Evolutionary conservation across 2,888 invertebrate genomes (phyloP), one percentile per base, ranked within the genome.

Genomic region (Cylindroiulus punctatus): DNA sequence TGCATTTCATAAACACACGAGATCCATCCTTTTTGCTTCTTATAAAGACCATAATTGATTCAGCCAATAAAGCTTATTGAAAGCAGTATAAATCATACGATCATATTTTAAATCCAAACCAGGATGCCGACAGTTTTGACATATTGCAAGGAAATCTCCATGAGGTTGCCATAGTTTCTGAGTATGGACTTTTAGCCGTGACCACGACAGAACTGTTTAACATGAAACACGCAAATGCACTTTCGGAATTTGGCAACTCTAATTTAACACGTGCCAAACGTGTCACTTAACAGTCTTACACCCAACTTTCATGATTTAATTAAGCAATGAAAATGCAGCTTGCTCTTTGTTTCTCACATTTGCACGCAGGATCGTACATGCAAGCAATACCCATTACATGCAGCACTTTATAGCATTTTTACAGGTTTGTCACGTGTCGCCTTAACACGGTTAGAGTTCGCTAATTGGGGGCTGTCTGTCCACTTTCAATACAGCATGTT

Each of bases 231-330:
- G 76, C 26, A 30, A 76, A 76, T 76, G 76, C 30, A 76, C 76
- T 76, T 76, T 76, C 76, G 76, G 14, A 5, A 26, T 17, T 3
- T 30, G 76, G 30, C 76, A 14, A 30, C 30, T 76, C 0, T 30
- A 76, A 76, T 30, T 76, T 76, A 76, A 76, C 76, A 76, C 65
- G 22, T 65, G 10, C 22, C 65, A 26, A 22, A 26, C 65, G 19
- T 76, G 76, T 76, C 76, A 76, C 76, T 76, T 76, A 76, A 12
- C 65, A 76, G 30, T 22, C 76, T 76, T 76, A 30, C 76, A 76
- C 26, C 1, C 76, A 30, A 76, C 26, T 76, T 30, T 76, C 76
- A 14, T 76, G 76, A 76, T 76, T 76, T 76, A 76, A 76, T 76
- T 76, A 76, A 14, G 2, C 76, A 30, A 30, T 76, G 76, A 76